Base-by-base conservation (phyloP, 2,113 vertebrate species). In the Epinephelus moara region DNA sequence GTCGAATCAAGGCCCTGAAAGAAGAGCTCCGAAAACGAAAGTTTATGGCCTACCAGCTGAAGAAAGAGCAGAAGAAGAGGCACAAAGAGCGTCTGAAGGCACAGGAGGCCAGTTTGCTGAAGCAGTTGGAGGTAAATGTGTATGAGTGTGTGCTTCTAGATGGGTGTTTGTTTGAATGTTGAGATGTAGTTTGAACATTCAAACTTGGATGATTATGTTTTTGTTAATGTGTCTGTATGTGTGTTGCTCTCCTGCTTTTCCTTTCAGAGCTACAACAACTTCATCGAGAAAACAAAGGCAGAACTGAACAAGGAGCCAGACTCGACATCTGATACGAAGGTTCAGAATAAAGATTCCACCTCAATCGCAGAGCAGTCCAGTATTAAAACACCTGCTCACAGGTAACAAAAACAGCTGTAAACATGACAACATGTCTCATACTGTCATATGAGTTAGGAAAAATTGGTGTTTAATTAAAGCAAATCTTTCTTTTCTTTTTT, bases 231-330 rank as follows among this genome's bases (percentile, higher is more conserved):
- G 19, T 64, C 30, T 53, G 17, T 33, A 2, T 63, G 3, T 0
- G 37, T 55, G 0, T 12, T 76, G 2, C 70, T 72, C 2, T 45
- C 7, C 8, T 9, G 0, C 3, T 53, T 80, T 67, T 63, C 6
- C 27, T 71, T 40, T 53, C 89, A 99, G 98, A 97, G 96, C 0
- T 99, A 98, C 15, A 96, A 99, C 91, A 96, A 97, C 90, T 98
- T 98, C 87, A 99, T 99, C 88, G 96, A 98, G 95, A 99, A 98
- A 95, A 99, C 98, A 4, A 96, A 97, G 92, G 97, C 97, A 50
- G 98, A 99, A 73, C 93, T 99, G 89, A 97, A 93, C 81, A 95
- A 92, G 86, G 96, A 97, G 74, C 93, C 96, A 62, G 96, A 96
- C 71, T 86, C 91, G 10, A 93, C 95, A 13, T 89, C 94, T 55